phyloP scores from a whole-genome alignment of 2,888 invertebrate genomes.

The Perithous albicinctus region DNA sequence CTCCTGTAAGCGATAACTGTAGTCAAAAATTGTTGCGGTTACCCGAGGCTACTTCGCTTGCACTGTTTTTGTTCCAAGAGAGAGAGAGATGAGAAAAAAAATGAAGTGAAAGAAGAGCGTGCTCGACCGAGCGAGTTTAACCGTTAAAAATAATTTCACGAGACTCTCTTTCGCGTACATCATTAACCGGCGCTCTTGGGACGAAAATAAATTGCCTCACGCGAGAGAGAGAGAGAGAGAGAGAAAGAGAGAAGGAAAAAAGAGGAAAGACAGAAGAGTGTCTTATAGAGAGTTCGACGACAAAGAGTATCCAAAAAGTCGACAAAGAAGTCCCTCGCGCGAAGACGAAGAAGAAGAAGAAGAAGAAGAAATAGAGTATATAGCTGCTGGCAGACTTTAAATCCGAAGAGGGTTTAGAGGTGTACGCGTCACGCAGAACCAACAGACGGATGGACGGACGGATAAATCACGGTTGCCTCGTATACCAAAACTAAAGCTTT shows the following conservation, averaged over 20 bases:
- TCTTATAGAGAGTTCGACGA: slow-evolving; percentile 51
- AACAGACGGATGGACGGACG: slow-evolving; percentile 68
- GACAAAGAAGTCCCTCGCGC: slow-evolving; percentile 15
- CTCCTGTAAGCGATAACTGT: background rate
- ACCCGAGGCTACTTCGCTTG: slow-evolving; percentile 2
- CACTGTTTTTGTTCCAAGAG: slow-evolving; percentile 2
- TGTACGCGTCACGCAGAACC: slow-evolving; percentile 43
- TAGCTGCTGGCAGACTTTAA: slow-evolving; percentile 43
- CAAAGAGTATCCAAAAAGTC: slow-evolving; percentile 62
- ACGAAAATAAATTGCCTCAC: slow-evolving; percentile 74
- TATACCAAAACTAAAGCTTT: slow-evolving; percentile 39
- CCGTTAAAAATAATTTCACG: slow-evolving; percentile 67
- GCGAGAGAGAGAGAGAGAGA: slow-evolving; percentile 29
- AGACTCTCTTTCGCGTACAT: slow-evolving; percentile 70
- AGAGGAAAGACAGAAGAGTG: slow-evolving; percentile 47
- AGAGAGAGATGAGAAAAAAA: background rate
- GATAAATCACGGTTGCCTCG: slow-evolving; percentile 77
- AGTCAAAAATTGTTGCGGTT: background rate
- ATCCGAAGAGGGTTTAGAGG: background rate
- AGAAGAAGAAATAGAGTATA: too few species aligned
- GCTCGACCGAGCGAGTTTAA: slow-evolving; percentile 4
- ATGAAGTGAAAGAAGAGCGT: slow-evolving; percentile 17
- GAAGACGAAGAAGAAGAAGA: slow-evolving; percentile 34
- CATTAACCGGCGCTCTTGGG: slow-evolving; percentile 72
- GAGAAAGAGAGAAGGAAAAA: slow-evolving; percentile 34